phyloP scores from a whole-genome alignment of 2,797 vertebrate genomes.

The Sebastes trivittatus region DNA sequence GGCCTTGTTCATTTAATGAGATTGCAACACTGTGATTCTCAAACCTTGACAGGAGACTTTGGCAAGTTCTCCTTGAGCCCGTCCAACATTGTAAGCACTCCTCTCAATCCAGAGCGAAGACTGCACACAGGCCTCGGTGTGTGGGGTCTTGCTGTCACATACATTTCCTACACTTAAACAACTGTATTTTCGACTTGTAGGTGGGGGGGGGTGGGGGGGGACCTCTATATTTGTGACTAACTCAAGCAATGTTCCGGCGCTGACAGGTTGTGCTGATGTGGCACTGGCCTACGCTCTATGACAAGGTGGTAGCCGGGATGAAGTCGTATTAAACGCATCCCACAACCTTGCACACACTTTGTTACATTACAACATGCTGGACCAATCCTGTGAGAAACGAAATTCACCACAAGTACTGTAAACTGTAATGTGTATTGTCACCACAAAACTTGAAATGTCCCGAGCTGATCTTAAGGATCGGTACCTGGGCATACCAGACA shows the following conservation, averaged over 20 bases:
- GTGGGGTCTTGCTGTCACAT: slow-evolving; percentile 55
- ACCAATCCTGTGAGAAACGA: neutral
- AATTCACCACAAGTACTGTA: neutral
- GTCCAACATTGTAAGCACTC: slow-evolving; percentile 59
- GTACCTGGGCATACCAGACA: neutral
- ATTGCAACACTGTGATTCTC: slow-evolving; percentile 64
- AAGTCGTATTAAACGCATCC: slow-evolving; percentile 6
- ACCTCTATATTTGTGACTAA: slow-evolving; percentile 29
- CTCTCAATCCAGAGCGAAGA: slow-evolving; percentile 38
- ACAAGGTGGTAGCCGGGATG: slow-evolving; percentile 7
- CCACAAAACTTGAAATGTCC: neutral
- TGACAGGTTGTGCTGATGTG: slow-evolving; percentile 42
- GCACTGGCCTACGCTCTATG: slow-evolving; percentile 7
- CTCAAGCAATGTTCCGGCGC: neutral
- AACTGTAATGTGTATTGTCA: neutral
- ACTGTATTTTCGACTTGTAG: slow-evolving; percentile 12
- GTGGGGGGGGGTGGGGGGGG: neutral
- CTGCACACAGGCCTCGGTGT: slow-evolving; percentile 11
- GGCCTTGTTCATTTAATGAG: slow-evolving; percentile 65
- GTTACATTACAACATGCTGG: neutral
- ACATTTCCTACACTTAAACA: slow-evolving; percentile 48
- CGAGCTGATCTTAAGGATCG: neutral
- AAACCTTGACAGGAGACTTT: slow-evolving; percentile 63
- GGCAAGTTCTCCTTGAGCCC: slow-evolving; percentile 56
- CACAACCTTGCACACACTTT: slow-evolving; percentile 2